Base-by-base conservation (phyloP, 2,113 vertebrate genomes). In the Channa argus region DNA sequence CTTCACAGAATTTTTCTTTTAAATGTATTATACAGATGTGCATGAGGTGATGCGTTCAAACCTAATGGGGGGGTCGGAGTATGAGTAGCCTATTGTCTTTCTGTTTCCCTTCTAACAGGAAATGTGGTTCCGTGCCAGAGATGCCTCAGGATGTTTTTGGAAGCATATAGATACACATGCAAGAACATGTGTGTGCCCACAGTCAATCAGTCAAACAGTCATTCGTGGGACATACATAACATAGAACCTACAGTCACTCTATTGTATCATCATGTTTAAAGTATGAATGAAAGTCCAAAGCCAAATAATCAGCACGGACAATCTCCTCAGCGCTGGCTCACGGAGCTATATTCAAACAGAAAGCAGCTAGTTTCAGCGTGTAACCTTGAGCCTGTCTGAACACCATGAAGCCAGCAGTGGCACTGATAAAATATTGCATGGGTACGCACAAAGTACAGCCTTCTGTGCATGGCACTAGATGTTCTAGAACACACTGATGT, bases 321-420 rank as follows among this genome's bases (percentile, higher is more conserved):
- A 63, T 68, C 71, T 50, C 56, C 70, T 59, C 46, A 37, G 44
- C 12, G 34, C 13, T 45, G 14, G 39, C 68, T 66, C 37, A 71
- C 34, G 50, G 37, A 59, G 12, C 75, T 66, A 6, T 10, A 34
- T 45, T 58, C 66, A 73, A 59, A 70, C 75, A 61, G 49, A 38
- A 85, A 74, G 24, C 10, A 38, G 45, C 45, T 51, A 24, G 47
- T 4, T 24, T 24, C 58, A 37, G 24, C 45, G 7, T 54, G 54
- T 78, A 73, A 73, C 82, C 84, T 80, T 86, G 84, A 63, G 53
- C 52, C 68, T 74, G 53, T 63, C 74, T 59, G 56, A 84, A 68
- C 71, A n/a, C 61, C 64, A 67, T 55, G 50, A 75, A 79, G 52
- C 44, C 41, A 34, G 5, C 5, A 6, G 38, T 61, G 51, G 71